These are phyloP conservation scores for Medauroidea extradentata DNA, from an alignment of 1,140 invertebrate genomes.

Conservation along the genomic window DNA sequence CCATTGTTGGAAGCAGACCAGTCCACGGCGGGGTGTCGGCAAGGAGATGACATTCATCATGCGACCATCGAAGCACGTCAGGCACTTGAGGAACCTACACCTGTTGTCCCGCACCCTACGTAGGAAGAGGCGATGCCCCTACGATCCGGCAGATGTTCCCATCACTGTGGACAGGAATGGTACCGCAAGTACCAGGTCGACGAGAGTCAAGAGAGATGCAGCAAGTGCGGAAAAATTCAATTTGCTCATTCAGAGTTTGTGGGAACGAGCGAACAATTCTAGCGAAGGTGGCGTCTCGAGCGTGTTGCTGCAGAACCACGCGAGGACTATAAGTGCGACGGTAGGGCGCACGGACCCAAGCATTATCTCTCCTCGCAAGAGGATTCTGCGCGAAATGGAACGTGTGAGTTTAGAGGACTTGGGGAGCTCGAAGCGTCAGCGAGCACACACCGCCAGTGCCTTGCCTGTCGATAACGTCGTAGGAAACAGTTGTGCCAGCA, in stretches of 20 bases:
- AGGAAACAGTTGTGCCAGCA: constrained; percentile 18
- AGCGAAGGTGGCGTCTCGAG: constrained; percentile 24
- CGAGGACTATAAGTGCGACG: constrained; percentile 33
- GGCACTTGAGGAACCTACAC: constrained; percentile 14
- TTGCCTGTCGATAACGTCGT: constrained; percentile 7
- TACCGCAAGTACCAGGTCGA: constrained; percentile 1
- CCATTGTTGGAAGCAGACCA: constrained; percentile 78
- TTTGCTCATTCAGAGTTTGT: constrained; percentile 24
- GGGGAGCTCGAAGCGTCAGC: constrained; percentile 27
- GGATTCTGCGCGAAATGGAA: constrained; percentile 67
- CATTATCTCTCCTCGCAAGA: constrained; percentile 65
- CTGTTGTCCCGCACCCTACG: constrained; percentile 9
- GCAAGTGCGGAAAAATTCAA: constrained; percentile 10
- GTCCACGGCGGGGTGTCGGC: constrained; percentile 64
- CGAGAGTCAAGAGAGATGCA: constrained; percentile 4
- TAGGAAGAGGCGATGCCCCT: constrained; percentile 19
- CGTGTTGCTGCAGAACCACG: constrained; percentile 34
- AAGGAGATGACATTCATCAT: constrained; percentile 70
- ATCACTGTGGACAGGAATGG: not conserved
- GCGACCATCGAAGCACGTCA: constrained; percentile 23
- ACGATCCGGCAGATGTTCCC: constrained; percentile 11
- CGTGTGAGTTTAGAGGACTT: constrained; percentile 63
- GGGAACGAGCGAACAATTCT: constrained; percentile 22
- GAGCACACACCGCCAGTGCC: constrained; percentile 22
- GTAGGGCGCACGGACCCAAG: constrained; percentile 49